Conservation (phyloP, 2,113 vertebrate genomes). For the Tetraodon nigroviridis region DNA sequence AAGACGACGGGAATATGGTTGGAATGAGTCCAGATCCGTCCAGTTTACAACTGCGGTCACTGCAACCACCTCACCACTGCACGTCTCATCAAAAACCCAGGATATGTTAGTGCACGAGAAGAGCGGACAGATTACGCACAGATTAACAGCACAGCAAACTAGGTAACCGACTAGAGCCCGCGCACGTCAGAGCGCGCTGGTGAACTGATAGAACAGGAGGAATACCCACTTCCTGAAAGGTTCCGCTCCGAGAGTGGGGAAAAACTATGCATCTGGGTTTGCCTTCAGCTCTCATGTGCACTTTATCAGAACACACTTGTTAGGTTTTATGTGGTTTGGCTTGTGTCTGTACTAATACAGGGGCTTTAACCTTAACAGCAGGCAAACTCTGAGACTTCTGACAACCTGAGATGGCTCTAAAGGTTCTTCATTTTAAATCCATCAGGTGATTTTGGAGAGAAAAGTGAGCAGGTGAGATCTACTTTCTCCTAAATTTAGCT, state of each 20-base stretch:
- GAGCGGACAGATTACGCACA: not conserved
- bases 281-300: too few species aligned
- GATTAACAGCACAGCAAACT: not conserved
- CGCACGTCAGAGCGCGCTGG: not conserved
- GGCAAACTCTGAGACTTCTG: too few species aligned
- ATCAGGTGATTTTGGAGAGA: conserved; percentile 2
- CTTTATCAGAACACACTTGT: too few species aligned
- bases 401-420: too few species aligned
- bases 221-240: conserved; percentile 4
- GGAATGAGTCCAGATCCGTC: not conserved
- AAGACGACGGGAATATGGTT: conserved; percentile 1
- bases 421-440: not conserved
- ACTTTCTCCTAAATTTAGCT: too few species aligned
- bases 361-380: too few species aligned
- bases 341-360: too few species aligned
- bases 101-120: conserved; percentile 13
- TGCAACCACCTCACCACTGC: conserved; percentile 2
- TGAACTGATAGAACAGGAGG: not conserved
- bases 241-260: too few species aligned
- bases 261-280: too few species aligned
- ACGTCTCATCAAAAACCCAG: conserved; percentile 7
- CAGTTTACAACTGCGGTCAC: conserved; percentile 1
- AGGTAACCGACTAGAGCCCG: too few species aligned
- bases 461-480: not conserved
- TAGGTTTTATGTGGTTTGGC: too few species aligned